Conservation (phyloP, 2,888 invertebrate genomes). For the Phyllotreta cruciferae region DNA sequence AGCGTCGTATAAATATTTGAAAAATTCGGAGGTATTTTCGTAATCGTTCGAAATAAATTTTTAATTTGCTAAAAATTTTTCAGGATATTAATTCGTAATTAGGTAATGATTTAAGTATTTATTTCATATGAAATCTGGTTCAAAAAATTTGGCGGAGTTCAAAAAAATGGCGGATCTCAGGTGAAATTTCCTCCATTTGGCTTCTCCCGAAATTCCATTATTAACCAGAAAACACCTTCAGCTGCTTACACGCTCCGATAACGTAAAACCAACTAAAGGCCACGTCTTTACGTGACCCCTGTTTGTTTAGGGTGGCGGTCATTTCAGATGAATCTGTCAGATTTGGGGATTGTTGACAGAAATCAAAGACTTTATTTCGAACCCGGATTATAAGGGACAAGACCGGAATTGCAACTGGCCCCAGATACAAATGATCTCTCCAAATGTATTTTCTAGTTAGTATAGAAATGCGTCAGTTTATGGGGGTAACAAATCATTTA, state of each 20-base stretch:
- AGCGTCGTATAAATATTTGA: too few species aligned
- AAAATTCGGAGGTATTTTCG: too few species aligned
- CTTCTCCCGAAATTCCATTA: slow-evolving; percentile 1
- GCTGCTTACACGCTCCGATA: slow-evolving; percentile 23
- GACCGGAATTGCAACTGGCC: slow-evolving; percentile 42
- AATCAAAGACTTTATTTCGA: slow-evolving; percentile 50
- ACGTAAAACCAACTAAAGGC: slow-evolving; percentile 31
- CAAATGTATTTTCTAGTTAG: slow-evolving; percentile 14
- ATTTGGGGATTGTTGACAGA: slow-evolving; percentile 49
- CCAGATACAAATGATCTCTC: slow-evolving; percentile 22
- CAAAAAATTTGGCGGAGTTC: too few species aligned
- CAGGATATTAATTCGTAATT: too few species aligned
- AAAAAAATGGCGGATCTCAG: too few species aligned
- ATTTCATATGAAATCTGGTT: too few species aligned
- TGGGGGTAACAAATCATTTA: too few species aligned
- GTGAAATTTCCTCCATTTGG: neutral
- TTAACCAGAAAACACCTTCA: slow-evolving; percentile 9
- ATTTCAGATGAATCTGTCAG: slow-evolving; percentile 47
- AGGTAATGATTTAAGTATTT: too few species aligned
- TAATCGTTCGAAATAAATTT: too few species aligned
- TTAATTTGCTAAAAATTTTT: too few species aligned
- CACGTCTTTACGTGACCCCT: slow-evolving; percentile 44
- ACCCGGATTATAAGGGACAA: slow-evolving; percentile 50
- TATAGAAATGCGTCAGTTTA: neutral
- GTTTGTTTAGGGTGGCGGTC: slow-evolving; percentile 52